phyloP scores from a whole-genome alignment of 1,140 invertebrate species.

The Paramacrobiotus metropolitanus region DNA sequence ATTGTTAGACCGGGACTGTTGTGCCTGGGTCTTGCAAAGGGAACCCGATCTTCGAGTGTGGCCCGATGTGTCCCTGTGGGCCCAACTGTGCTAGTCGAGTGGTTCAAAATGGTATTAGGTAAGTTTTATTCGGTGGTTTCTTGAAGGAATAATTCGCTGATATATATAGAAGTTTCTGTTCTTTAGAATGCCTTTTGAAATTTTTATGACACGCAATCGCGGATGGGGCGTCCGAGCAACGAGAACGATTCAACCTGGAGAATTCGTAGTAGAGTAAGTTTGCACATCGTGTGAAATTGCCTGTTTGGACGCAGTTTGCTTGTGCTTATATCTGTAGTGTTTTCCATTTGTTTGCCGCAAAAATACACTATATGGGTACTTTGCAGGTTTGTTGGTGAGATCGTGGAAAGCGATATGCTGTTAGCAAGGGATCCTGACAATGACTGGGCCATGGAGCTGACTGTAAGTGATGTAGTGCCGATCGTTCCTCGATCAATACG shows the following conservation, averaged over 20 bases:
- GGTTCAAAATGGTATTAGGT: background rate
- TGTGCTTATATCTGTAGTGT: too few species aligned
- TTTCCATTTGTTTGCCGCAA: too few species aligned
- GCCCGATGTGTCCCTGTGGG: background rate
- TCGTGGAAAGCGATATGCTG: background rate
- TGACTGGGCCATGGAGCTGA: slow-evolving; percentile 4
- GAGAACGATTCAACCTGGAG: background rate
- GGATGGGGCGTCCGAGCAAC: background rate
- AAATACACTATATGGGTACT: too few species aligned
- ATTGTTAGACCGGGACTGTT: background rate
- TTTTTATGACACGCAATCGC: background rate
- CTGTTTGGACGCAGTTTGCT: too few species aligned
- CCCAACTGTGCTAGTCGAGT: background rate
- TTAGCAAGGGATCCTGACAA: background rate
- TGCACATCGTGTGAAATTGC: too few species aligned
- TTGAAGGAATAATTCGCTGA: too few species aligned
- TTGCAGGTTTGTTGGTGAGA: background rate
- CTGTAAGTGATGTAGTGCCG: background rate
- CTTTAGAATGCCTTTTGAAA: background rate
- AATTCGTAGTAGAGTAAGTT: background rate
- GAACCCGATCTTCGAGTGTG: slow-evolving; percentile 3
- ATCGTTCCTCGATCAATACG: too few species aligned
- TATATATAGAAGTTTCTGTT: too few species aligned
- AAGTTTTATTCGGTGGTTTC: background rate
- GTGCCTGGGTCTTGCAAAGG: background rate